Base-by-base conservation (phyloP, 92 coral and sea anemone species). In the Palythoa heliodiscus region DNA sequence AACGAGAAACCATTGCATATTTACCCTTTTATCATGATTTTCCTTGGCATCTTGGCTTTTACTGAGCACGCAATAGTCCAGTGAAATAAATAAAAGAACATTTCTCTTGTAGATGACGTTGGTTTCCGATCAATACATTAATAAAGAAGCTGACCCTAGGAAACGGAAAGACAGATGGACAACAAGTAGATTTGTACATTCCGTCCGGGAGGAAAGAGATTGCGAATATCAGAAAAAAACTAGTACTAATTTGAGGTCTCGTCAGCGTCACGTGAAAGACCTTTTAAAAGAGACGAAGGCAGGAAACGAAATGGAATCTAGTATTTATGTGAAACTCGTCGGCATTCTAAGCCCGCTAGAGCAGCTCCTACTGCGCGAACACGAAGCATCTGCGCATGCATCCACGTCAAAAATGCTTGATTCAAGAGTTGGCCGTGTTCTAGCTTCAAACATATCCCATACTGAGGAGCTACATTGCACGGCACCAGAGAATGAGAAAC, bases 61-160 rank as follows among this genome's bases (percentile, higher is more conserved):
- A 43, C 48, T 43, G 48, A 43, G 48, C 48, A 43, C 48, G 48
- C 5, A 43, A 43, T 5, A 43, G 48, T 43, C 48, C 48, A 43
- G 48, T 43, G 6, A 43, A 43, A 43, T 43, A 43, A 43, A 43
- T 43, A 43, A 58, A 8, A 58, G 20, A 58, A 19, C 1, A 13
- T 71, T 71, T 71, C 20, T 54, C 40, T 75, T 52, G 63, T 15
- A 75, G 79, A 75, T 75, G 79, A 75, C 79, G 24, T 52, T 75
- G 47, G 43, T 50, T 25, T 20, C 55, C 20, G 61, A n/a, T 25
- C 73, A 48, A 19, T 16, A 29, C 52, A 12, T 20, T 4, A 22
- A 39, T 52, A 43, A 43, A 0, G 23, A 50, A 14, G 61, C 11
- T 38, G 14, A 61, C 24, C 17, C 68, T 1, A 37, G 25, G 48